Evolutionary conservation across 2,797 vertebrate species (phyloP), one percentile per base, ranked within the genome.

Genomic region (Myiotriccus ornatus): DNA sequence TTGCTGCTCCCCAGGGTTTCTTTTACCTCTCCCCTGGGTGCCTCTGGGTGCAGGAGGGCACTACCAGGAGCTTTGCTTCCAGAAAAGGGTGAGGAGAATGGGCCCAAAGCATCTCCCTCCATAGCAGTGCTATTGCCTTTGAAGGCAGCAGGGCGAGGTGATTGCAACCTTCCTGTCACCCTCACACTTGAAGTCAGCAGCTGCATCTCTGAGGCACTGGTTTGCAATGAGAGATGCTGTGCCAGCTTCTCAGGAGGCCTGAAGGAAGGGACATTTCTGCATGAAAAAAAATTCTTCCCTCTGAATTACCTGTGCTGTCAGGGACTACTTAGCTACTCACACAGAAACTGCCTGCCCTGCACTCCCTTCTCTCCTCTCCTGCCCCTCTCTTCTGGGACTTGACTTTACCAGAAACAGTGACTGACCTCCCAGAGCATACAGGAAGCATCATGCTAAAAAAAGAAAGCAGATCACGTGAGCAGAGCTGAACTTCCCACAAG

Each of bases 101-200:
- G 37, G 4, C 37, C 50, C 2, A 1, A 41, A 49, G 53, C 0
- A 0, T 34, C 1, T 7, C 37, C 43, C 35, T 49, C 43, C 34
- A n/a, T 23, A 50, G 37, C 0, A 0, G 14, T 44, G 59, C 49
- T 22, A 2, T 43, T 3, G 22, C 32, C 35, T 35, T 10, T 14
- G 47, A 43, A 57, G 50, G 43, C 0, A 0, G 4, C 27, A 27
- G 28, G 37, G 22, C 18, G 13, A 22, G 5, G 43, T 57, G 46
- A 5, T 24, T 52, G 50, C 2, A 21, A 47, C n/a, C n/a, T 57
- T 56, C 53, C 10, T 8, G 21, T 64, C 41, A 41, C 46, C 35
- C n/a, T 73, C 30, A 10, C 0, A 0, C 32, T 44, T 37, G 65
- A 53, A 46, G 60, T 52, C 80, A 75, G 30, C 60, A 60, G 60